Base-by-base conservation (phyloP, 2,888 invertebrate genomes). In the Cryptus viduatorius region DNA sequence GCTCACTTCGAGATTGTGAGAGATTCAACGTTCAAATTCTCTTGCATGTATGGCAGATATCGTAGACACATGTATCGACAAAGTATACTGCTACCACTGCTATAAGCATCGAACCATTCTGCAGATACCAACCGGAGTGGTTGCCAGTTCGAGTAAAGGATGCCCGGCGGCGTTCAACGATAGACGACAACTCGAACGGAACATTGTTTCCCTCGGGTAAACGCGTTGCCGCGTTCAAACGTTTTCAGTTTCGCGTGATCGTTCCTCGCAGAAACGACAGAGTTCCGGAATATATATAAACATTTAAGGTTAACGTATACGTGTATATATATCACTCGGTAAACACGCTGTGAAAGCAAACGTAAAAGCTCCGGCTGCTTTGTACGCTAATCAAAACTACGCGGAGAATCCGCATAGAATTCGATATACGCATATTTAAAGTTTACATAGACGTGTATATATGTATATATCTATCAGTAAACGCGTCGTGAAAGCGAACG, bases 181-280 rank as follows among this genome's bases (percentile, higher is more conserved):
- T 68, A 48, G 65, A 75, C 79, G 71, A 84, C 79, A 82, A 82
- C 53, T 67, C 84, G 50, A 81, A 75, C 71, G 65, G 67, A 86
- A 72, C 72, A 71, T 64, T 79, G 75, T 81, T 81, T 71, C 67
- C 59, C 44, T 16, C 31, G 67, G 14, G 71, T 64, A 65, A 81
- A 79, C 65, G 53, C 53, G n/a, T 56, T 59, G 29, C 19, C 59
- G 53, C 69, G 16, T 76, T 61, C 59, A 71, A 79, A 69, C 46
- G 48, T 50, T 56, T 8, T 4, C 59, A 48, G 59, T 56, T 67
- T 75, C 64, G 29, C n/a, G 19, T 75, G 61, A 61, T 61, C 61
- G n/a, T 31, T 31, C 29, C 14, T 4, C 29, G 12, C 29, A 1
- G 5, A 61, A 7, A 2, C n/a, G 29, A n/a, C n/a, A 61, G 29